These are phyloP conservation scores for Xylocopa sonorina DNA, from an alignment of 1,140 invertebrate species.

Conservation along the genomic window DNA sequence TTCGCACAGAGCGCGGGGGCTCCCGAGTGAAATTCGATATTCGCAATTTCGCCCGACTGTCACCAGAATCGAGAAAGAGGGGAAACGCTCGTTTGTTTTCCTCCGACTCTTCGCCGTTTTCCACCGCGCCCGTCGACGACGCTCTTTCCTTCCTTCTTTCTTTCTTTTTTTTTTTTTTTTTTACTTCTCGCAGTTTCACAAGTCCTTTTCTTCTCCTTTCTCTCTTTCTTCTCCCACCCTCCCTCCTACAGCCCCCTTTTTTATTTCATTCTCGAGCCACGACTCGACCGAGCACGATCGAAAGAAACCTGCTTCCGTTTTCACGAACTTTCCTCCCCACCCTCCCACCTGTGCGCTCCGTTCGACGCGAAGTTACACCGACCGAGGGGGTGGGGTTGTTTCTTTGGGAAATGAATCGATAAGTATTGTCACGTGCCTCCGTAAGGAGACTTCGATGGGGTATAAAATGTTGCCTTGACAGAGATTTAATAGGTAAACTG, in stretches of 20 bases:
- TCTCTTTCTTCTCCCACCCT: background rate
- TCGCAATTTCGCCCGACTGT: conserved; percentile 66
- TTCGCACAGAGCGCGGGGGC: conserved; percentile 52
- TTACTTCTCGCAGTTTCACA: no score
- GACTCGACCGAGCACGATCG: background rate
- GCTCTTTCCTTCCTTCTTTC: background rate
- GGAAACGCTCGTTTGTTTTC: conserved; percentile 52
- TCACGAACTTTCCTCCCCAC: background rate
- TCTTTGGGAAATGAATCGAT: background rate
- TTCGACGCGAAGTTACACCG: background rate
- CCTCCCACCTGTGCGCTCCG: conserved; percentile 6
- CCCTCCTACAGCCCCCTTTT: background rate
- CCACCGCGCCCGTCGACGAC: background rate
- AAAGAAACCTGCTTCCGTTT: conserved; percentile 24
- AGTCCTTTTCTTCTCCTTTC: background rate
- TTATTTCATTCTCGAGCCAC: no score
- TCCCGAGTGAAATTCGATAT: conserved; percentile 65
- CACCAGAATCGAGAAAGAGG: conserved; percentile 56
- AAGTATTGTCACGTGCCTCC: background rate
- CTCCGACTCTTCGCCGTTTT: conserved; percentile 3
- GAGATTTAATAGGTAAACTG: background rate
- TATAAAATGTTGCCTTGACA: background rate
- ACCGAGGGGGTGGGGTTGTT: background rate
- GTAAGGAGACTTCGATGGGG: background rate
- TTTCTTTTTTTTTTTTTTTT: no score